A percentile compares a stretch with the other conserved stretches of the same genome.
phyloP scores from a whole-genome alignment of 2,113 vertebrate species.

The Xenotilapia longispinis region DNA sequence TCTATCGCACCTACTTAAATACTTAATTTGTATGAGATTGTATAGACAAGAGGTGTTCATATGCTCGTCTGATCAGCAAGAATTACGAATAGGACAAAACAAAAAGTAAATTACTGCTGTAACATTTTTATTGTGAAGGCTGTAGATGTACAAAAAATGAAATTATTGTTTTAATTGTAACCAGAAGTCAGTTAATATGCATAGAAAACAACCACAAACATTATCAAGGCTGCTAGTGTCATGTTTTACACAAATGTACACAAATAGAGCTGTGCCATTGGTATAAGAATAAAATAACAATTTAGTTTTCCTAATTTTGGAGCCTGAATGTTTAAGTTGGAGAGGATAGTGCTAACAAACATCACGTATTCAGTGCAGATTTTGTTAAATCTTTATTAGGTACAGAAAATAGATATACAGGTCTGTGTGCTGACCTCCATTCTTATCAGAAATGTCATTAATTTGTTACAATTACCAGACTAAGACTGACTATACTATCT shows the following conservation, averaged over 20 bases:
- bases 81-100: background rate
- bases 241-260: background rate
- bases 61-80: background rate
- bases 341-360: background rate
- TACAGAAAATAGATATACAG: background rate
- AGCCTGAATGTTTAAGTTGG: background rate
- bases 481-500: background rate
- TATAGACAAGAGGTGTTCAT: background rate
- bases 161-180: background rate
- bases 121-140: background rate
- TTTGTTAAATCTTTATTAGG: background rate
- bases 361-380: background rate
- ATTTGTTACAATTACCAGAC: background rate
- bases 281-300: background rate
- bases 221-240: slow-evolving; percentile 40
- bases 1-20: background rate
- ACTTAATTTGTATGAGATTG: background rate
- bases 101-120: background rate
- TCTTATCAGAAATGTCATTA: background rate
- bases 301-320: background rate
- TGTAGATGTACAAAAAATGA: background rate
- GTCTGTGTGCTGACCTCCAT: background rate
- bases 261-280: background rate
- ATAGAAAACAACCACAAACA: background rate
- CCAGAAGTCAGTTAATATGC: background rate